Base-by-base conservation (phyloP, 2,113 vertebrate genomes). In the Periophthalmodon schlosseri region DNA sequence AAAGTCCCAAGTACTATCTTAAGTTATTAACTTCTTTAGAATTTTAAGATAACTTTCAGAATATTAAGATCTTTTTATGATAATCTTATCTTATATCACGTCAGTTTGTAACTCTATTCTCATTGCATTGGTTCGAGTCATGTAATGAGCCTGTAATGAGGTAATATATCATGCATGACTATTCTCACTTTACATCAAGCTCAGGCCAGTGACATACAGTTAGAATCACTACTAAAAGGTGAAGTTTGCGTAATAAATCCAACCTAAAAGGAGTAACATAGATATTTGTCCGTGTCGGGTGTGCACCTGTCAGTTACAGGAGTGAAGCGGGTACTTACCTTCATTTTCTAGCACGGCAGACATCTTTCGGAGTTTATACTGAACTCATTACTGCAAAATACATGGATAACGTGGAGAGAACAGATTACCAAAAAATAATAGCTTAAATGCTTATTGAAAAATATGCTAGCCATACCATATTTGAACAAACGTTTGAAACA, bases 61-160 rank as follows among this genome's bases (percentile, higher is more conserved):
- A 1, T 39, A 39, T 9, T 39, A 9, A 39, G 5, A 39, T 39
- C 2, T 39, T 39, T 39, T 39, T 39, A 39, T 39, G 8, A 39
- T 39, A 39, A 9, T 39, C 2, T 5, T 39, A 39, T 7, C 5
- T 4, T 39, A 4, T 39, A 39, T 39, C 5, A 5, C 5, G 28
- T 28, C 28, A 28, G 28, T 39, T 39, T 39, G 36, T 39, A 39
- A 91, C 68, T 87, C 86, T 65, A 28, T 28, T 28, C 28, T 28
- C 52, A 46, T 46, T 49, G 76, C 80, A 79, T 89, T 89, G 91
- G 88, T 91, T 83, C 34, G 50, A 68, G 61, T 77, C 81, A 80
- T 91, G 90, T 93, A 93, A 94, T 91, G 90, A 93, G 82, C 28
- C 82, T 90, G 85, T 93, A 93, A 93, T 91, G 87, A 93, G 74